phyloP scores from a whole-genome alignment of 1,140 invertebrate genomes.

The Hycleus phaleratus region DNA sequence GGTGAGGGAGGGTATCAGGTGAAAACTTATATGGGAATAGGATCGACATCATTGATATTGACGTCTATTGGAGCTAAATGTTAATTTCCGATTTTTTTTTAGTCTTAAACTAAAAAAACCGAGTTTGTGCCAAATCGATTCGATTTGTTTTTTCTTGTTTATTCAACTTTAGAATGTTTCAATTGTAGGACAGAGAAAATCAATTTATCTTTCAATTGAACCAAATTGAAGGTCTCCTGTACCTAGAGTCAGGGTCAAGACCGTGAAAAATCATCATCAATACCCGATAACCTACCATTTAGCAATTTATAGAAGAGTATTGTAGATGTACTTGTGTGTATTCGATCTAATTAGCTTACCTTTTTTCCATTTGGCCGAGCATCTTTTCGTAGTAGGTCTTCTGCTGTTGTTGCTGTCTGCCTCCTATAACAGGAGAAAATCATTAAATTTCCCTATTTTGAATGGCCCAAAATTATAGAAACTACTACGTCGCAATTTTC shows the following conservation, averaged over 20 bases:
- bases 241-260: too few relatives aligned
- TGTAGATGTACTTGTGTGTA: not conserved
- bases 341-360: not conserved
- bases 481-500: too few relatives aligned
- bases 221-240: too few relatives aligned
- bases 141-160: not conserved
- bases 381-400: constrained; percentile 1
- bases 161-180: not conserved
- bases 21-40: too few relatives aligned
- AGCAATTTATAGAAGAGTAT: not conserved
- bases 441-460: not conserved
- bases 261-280: too few relatives aligned
- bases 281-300: too few relatives aligned
- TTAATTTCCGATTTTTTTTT: too few relatives aligned
- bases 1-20: too few relatives aligned
- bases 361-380: constrained; percentile 3
- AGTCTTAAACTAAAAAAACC: not conserved
- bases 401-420: constrained; percentile 15
- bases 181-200: not conserved
- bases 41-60: too few relatives aligned
- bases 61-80: too few relatives aligned
- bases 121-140: not conserved
- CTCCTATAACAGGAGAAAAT: constrained; percentile 15
- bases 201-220: too few relatives aligned
- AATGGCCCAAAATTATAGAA: too few relatives aligned